Base-by-base conservation (phyloP, 2,797 vertebrate genomes). In the Sebastes taczanowskii region DNA sequence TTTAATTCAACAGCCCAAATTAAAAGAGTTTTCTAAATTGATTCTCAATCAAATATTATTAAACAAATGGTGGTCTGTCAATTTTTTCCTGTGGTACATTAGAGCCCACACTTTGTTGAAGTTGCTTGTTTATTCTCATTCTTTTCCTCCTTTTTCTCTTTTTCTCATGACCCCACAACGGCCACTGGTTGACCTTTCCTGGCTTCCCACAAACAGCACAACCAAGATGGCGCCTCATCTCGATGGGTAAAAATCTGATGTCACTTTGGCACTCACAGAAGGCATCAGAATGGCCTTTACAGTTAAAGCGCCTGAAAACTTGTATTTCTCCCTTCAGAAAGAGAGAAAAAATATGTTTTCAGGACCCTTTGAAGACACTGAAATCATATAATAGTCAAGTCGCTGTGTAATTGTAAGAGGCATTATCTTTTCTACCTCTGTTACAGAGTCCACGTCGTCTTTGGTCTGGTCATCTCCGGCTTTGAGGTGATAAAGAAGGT, bases 401-500 rank as follows among this genome's bases (percentile, higher is more conserved):
- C 14, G 0, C 49, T 38, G 18, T 7, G 6, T 34, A 14, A 6
- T 53, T 66, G 4, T 27, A 10, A 62, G 3, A 3, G 10, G 6
- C 22, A 29, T 42, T 3, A 71, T 61, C 4, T 4, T 70, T 20
- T 71, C 6, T 32, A 0, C 66, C 9, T 91, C 80, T 77, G 63
- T 84, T 84, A n/a, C 94, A 99, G 98, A 6, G 97, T 99, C 20
- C 98, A 99, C 18, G 99, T 99, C 71, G 98, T 99, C 80, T 99
- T 99, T 79, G 99, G 99, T 77, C 90, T 98, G 56, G 96, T 99
- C 87, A 99, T 99, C 94, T 99, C 99, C 16, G 99, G 99, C 25
- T 99, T 99, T 92, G 99, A 99, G 92, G 97, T 99, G 68, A 97
- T 99, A 46, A 98, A 98, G 86, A 97, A 97, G 92, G 98, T 99